A percentile compares a stretch with the other conserved stretches of the same genome.
Evolutionary conservation across 2,797 vertebrate species (phyloP).

Genomic region (Sebastes nivosus): DNA sequence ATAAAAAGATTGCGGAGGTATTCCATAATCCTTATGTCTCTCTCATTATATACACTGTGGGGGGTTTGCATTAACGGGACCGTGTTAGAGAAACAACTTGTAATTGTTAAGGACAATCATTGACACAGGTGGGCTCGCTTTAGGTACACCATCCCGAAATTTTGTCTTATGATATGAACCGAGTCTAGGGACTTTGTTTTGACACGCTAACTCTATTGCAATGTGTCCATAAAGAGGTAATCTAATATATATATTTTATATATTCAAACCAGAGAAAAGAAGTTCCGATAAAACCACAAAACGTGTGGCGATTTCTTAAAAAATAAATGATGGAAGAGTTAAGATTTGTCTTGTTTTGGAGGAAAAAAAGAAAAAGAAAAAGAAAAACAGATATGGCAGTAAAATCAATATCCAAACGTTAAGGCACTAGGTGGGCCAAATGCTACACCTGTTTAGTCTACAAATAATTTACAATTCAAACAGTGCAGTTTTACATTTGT

Average conservation of each 20-base stretch:
- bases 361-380: slow-evolving; percentile 70
- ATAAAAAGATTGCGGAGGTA: slow-evolving; percentile 90
- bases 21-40: slow-evolving; percentile 84
- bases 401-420: slow-evolving; percentile 90
- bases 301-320: slow-evolving; percentile 64
- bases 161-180: slow-evolving; percentile 74
- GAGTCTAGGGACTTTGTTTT: slow-evolving; percentile 78
- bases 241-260: slow-evolving; percentile 69
- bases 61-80: slow-evolving; percentile 70
- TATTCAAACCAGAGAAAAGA: slow-evolving; percentile 69
- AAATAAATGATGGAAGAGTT: slow-evolving; percentile 74
- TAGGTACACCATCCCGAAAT: slow-evolving; percentile 59
- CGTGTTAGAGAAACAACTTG: slow-evolving; percentile 53
- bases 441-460: slow-evolving; percentile 94
- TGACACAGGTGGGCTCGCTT: slow-evolving; percentile 54
- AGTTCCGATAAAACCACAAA: slow-evolving; percentile 76
- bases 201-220: slow-evolving; percentile 75
- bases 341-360: slow-evolving; percentile 81
- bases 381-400: slow-evolving; percentile 87
- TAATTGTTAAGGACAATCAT: slow-evolving; percentile 56
- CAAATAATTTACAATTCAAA: slow-evolving; percentile 99
- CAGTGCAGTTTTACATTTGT: slow-evolving; percentile 99
- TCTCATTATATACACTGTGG: slow-evolving; percentile 78
- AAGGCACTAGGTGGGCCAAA: slow-evolving; percentile 97
- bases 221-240: slow-evolving; percentile 79